These are phyloP conservation scores for Phrynosoma blainvillii DNA, from an alignment of 2,113 vertebrate species.

Conservation along the genomic window DNA sequence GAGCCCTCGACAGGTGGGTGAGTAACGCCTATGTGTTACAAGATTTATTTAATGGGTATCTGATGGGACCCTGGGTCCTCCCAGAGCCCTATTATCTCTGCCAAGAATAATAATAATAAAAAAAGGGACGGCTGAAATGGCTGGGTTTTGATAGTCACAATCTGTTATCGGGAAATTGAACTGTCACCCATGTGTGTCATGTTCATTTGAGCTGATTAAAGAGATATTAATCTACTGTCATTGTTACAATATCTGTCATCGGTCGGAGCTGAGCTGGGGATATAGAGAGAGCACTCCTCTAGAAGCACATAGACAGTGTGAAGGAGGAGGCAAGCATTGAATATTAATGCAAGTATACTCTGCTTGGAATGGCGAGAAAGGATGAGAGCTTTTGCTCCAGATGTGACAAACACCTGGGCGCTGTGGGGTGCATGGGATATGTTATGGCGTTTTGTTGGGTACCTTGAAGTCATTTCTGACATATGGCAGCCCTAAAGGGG, in stretches of 20 bases:
- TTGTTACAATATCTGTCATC: constrained; percentile 77
- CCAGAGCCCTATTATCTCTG: constrained; percentile 76
- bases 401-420: too few relatives aligned
- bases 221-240: constrained; percentile 90
- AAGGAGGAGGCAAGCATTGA: constrained; percentile 52
- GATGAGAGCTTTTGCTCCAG: neutral
- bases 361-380: constrained; percentile 51
- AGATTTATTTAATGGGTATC: constrained; percentile 81
- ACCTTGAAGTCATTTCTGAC: too few relatives aligned
- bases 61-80: constrained; percentile 71
- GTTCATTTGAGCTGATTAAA: constrained; percentile 91
- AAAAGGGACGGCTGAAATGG: constrained; percentile 69
- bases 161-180: constrained; percentile 98
- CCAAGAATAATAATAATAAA: constrained; percentile 82
- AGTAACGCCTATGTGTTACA: constrained; percentile 55
- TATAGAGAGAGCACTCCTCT: constrained; percentile 56
- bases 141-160: constrained; percentile 84
- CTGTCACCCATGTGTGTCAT: constrained; percentile 91
- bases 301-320: constrained; percentile 11
- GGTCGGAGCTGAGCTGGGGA: constrained; percentile 47
- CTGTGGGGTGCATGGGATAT: too few relatives aligned
- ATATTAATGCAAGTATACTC: constrained; percentile 64
- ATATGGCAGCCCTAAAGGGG: too few relatives aligned
- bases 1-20: constrained; percentile 74
- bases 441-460: too few relatives aligned